phyloP scores from a whole-genome alignment of 2,888 invertebrate species.

The Ectobius pallidus region DNA sequence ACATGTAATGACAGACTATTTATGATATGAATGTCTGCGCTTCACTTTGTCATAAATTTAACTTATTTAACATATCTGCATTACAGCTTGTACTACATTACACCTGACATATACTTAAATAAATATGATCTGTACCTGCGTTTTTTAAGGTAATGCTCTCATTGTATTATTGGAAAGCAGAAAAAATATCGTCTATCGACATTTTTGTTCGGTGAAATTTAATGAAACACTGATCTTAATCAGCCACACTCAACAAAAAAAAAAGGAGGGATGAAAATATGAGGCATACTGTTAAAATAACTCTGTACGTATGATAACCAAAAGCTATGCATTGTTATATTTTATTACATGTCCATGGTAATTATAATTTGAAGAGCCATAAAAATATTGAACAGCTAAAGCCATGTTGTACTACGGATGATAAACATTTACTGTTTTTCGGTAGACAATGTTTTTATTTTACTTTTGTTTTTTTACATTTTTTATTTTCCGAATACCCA shows the following conservation, averaged over 20 bases:
- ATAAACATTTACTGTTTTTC: constrained; percentile 34
- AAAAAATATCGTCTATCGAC: not conserved
- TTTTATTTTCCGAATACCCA: constrained; percentile 27
- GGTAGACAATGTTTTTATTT: constrained; percentile 29
- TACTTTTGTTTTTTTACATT: constrained; percentile 22
- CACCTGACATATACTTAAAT: not conserved
- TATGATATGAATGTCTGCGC: too few species aligned
- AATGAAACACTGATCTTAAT: constrained; percentile 18
- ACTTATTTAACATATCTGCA: not conserved
- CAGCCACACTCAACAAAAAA: not conserved
- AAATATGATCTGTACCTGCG: constrained; percentile 5
- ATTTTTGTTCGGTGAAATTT: not conserved
- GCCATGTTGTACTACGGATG: constrained; percentile 17
- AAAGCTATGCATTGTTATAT: constrained; percentile 25
- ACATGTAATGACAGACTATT: too few species aligned
- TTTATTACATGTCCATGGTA: constrained; percentile 31
- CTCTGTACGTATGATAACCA: constrained; percentile 8
- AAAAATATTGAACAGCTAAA: constrained; percentile 33
- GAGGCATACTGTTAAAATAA: not conserved
- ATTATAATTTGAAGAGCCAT: constrained; percentile 39
- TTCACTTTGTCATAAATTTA: not conserved
- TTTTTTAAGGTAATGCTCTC: not conserved
- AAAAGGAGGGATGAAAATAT: constrained; percentile 8
- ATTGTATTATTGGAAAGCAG: not conserved
- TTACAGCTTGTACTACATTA: not conserved